These are phyloP conservation scores for Andrena bicolor DNA, from an alignment of 2,888 invertebrate genomes.

Conservation along the genomic window DNA sequence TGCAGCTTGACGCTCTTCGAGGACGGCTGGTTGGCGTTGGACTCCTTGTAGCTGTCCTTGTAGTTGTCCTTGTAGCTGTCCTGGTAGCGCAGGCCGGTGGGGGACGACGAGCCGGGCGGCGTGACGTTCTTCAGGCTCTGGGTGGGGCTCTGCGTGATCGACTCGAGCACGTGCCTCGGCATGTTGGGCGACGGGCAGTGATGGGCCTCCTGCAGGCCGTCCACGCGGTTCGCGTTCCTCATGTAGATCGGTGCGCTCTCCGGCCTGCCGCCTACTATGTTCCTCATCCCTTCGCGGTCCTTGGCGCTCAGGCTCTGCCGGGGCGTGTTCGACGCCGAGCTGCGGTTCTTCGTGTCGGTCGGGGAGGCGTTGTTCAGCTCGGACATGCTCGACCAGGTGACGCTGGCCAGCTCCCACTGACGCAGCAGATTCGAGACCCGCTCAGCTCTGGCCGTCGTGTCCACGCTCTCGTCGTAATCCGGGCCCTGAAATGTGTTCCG, in stretches of 20 bases:
- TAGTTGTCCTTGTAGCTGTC: conserved; percentile 75
- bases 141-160: conserved; percentile 83
- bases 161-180: conserved; percentile 82
- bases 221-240: conserved; percentile 80
- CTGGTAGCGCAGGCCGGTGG: conserved; percentile 75
- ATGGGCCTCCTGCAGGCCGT: conserved; percentile 79
- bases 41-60: conserved; percentile 74
- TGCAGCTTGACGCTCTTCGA: conserved; percentile 62
- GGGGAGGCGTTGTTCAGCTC: conserved; percentile 71
- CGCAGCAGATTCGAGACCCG: conserved; percentile 89
- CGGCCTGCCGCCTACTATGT: conserved; percentile 82
- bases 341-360: conserved; percentile 54
- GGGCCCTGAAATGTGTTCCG: conserved; percentile 87
- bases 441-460: conserved; percentile 89
- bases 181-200: conserved; percentile 79
- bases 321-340: conserved; percentile 65
- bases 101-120: conserved; percentile 75
- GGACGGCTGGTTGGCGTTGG: conserved; percentile 67
- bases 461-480: conserved; percentile 92
- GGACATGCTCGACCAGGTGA: conserved; percentile 82
- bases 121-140: conserved; percentile 79
- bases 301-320: conserved; percentile 76
- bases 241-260: conserved; percentile 82
- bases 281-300: conserved; percentile 82
- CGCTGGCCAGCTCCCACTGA: conserved; percentile 92